Base-by-base conservation (phyloP, 1,140 invertebrate species). In the Bombus fervidus region DNA sequence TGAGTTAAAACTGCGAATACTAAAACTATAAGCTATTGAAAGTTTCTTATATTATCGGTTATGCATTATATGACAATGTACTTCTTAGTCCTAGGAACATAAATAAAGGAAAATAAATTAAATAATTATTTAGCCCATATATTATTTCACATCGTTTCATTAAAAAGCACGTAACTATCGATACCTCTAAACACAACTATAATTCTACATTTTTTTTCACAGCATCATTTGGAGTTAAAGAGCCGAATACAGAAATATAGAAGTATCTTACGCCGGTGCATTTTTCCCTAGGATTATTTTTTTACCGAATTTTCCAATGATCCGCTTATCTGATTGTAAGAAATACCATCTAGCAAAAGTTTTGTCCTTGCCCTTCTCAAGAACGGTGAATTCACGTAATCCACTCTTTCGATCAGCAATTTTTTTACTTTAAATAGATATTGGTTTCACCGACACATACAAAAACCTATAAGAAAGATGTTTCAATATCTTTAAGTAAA, bases 291-390 rank as follows among this genome's bases (percentile, higher is more conserved):
- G n/a, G 59, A 68, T 80, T 88, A 92, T 88, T 91, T 88, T 91
- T 74, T 90, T 87, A 86, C 69, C 77, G 66, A 87, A 91, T 78
- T 74, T 86, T 59, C 73, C 89, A 88, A 91, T 93, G 90, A 94
- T 94, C 89, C 86, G 92, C 92, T 93, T 92, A 93, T 88, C 90
- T 83, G 88, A 91, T 91, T 93, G 93, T 92, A 84, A 91, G 81
- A 88, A 87, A 88, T 87, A 91, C 90, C 87, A 13, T 59, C 86
- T 69, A 57, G 93, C 10, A 91, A 91, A 93, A 93, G 91, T 93
- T 93, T 93, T 85, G 91, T 91, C 91, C 72, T 41, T 53, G 37
- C 77, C 28, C 62, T 39, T 57, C 18, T 31, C 25, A 47, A 69
- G 41, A 34, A 86, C 47, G 68, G 18, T 22, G 28, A 47, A 6